Evolutionary conservation across 2,888 invertebrate species (phyloP).

Genomic region (Pedicia rivosa): DNA sequence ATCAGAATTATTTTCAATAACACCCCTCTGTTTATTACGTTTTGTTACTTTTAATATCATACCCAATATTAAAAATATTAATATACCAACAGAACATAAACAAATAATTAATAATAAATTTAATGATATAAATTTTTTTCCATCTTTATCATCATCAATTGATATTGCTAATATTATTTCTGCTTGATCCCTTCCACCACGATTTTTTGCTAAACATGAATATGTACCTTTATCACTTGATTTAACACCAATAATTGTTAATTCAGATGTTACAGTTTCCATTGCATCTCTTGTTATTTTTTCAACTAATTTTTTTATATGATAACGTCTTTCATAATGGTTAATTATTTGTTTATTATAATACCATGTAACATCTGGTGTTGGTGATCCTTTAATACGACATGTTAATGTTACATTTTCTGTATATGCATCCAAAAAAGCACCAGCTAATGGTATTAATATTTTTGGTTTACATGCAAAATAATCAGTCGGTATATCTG

Average conservation of each 20-base stretch:
- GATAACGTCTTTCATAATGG: conserved; percentile 34
- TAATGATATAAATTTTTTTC: conserved; percentile 1
- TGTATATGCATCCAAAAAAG: conserved; percentile 43
- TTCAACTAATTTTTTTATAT: conserved; percentile 19
- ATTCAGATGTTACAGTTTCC: conserved; percentile 32
- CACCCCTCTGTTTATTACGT: neutral
- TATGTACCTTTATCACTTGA: conserved; percentile 55
- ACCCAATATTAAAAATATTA: conserved; percentile 2
- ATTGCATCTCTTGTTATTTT: conserved; percentile 19
- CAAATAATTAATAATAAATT: conserved; percentile 1
- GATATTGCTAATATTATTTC: conserved; percentile 47
- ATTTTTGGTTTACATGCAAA: conserved; percentile 75
- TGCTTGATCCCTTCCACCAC: conserved; percentile 61
- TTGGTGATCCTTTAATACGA: conserved; percentile 56
- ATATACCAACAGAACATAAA: conserved; percentile 2
- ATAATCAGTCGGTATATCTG: conserved; percentile 47
- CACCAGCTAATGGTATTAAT: conserved; percentile 39
- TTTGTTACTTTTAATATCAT: neutral
- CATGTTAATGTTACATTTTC: conserved; percentile 58
- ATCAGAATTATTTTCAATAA: neutral
- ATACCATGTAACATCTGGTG: conserved; percentile 57
- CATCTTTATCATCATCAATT: conserved; percentile 1
- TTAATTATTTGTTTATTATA: conserved; percentile 37
- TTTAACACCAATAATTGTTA: conserved; percentile 47
- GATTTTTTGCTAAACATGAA: conserved; percentile 65